phyloP scores from a whole-genome alignment of 2,113 vertebrate species.

The Bos indicus region DNA sequence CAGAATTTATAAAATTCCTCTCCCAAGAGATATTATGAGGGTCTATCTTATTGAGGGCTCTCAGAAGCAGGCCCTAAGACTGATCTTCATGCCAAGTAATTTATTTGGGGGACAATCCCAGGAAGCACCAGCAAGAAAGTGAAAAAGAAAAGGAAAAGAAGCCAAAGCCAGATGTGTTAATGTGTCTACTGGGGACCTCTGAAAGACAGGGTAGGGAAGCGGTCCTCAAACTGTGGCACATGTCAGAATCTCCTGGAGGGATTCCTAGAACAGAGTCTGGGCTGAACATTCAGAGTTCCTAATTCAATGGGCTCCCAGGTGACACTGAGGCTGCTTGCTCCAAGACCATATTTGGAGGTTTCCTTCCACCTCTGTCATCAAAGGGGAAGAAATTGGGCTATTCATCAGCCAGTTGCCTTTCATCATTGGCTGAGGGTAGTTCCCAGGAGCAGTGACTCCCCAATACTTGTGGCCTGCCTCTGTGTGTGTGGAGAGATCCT shows the following conservation, averaged over 20 bases:
- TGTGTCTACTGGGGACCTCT: background rate
- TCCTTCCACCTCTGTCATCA: background rate
- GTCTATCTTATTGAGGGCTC: background rate
- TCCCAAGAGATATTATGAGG: background rate
- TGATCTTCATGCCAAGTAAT: background rate
- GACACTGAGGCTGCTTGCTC: background rate
- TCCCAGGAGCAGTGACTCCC: background rate
- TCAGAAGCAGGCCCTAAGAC: background rate
- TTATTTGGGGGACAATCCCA: background rate
- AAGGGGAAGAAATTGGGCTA: background rate
- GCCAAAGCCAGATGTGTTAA: background rate
- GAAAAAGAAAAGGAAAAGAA: background rate
- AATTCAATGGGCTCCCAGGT: background rate
- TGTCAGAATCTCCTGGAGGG: background rate
- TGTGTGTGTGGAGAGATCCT: background rate
- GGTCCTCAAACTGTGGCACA: background rate
- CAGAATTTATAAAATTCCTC: background rate
- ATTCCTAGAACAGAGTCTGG: background rate
- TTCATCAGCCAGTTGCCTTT: background rate
- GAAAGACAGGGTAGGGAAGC: background rate
- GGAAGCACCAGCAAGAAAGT: background rate
- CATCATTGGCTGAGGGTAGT: background rate
- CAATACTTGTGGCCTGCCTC: background rate
- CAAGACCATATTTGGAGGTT: background rate
- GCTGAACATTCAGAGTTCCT: background rate